A percentile compares a stretch with the other conserved stretches of the same genome.
Evolutionary conservation across 2,888 invertebrate genomes (phyloP).

Genomic region (Eupeodes latifasciatus): DNA sequence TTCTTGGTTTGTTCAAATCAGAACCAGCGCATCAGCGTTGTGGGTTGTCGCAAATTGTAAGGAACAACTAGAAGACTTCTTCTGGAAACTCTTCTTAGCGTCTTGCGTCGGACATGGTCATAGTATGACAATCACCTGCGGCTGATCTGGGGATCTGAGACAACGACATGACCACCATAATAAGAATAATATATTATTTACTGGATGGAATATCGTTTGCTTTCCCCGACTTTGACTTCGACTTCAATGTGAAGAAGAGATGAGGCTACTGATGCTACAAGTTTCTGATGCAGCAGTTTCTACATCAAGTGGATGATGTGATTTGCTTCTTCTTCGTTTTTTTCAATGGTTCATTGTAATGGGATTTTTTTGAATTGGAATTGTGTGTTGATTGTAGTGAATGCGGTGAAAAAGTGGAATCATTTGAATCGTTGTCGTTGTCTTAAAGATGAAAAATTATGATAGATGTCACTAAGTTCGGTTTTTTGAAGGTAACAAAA

Average conservation of each 20-base stretch:
- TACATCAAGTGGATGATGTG: constrained; percentile 25
- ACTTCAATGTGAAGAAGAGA: constrained; percentile 24
- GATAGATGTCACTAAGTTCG: constrained; percentile 39
- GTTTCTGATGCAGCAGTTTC: not conserved
- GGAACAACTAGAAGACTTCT: constrained; percentile 33
- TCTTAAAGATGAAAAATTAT: constrained; percentile 52
- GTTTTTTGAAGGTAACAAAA: not conserved
- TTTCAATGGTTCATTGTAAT: not conserved
- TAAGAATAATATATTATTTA: constrained; percentile 36
- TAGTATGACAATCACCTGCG: constrained; percentile 65
- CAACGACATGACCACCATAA: constrained; percentile 59
- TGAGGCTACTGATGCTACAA: constrained; percentile 25
- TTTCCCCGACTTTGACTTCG: not conserved
- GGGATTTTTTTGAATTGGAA: not conserved
- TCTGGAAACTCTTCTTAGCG: no score
- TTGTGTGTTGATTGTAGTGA: constrained; percentile 31
- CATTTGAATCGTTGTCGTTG: not conserved
- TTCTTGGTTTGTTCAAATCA: not conserved
- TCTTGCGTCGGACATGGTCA: not conserved
- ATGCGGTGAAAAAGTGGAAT: not conserved
- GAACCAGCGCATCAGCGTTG: not conserved
- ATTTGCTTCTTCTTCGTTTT: constrained; percentile 32
- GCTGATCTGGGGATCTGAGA: constrained; percentile 48
- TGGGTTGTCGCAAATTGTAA: constrained; percentile 25
- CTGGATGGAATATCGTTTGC: constrained; percentile 17